Evolutionary conservation across 2,797 vertebrate species (phyloP).

Genomic region (Borostomias antarcticus): DNA sequence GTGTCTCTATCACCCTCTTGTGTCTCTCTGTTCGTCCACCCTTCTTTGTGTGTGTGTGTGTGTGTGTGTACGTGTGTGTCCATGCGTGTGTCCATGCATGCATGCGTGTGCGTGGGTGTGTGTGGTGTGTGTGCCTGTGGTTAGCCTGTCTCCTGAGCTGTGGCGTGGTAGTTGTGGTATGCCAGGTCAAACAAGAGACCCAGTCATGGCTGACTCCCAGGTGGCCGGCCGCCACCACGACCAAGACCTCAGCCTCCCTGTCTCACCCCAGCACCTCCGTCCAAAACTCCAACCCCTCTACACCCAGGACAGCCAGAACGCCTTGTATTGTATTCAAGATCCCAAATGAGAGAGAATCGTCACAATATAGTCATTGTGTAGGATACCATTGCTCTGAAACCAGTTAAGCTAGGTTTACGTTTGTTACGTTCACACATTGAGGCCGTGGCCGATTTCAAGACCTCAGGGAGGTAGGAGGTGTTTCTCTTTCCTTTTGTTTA

Average conservation of each 20-base stretch:
- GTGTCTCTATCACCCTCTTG: neutral
- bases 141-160: constrained; percentile 25
- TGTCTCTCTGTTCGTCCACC: constrained; percentile 2
- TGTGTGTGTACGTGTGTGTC: neutral
- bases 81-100: neutral
- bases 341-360: constrained; percentile 3
- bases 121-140: constrained; percentile 29
- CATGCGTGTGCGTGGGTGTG: neutral
- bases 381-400: neutral
- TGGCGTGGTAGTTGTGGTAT: constrained; percentile 42
- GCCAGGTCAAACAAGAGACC: constrained; percentile 52
- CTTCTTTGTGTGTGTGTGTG: neutral
- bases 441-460: neutral
- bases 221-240: constrained; percentile 40
- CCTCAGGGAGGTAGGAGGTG: neutral
- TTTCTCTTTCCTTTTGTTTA: constrained; percentile 11
- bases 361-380: neutral
- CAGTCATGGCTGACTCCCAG: constrained; percentile 49
- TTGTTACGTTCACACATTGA: neutral
- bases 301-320: neutral
- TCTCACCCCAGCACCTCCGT: constrained; percentile 7
- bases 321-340: neutral
- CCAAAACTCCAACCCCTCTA: neutral
- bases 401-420: constrained; percentile 17
- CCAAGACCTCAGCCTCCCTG: constrained; percentile 18